Conservation (phyloP, 2,797 vertebrate species). For the Premnoplex brunnescens region DNA sequence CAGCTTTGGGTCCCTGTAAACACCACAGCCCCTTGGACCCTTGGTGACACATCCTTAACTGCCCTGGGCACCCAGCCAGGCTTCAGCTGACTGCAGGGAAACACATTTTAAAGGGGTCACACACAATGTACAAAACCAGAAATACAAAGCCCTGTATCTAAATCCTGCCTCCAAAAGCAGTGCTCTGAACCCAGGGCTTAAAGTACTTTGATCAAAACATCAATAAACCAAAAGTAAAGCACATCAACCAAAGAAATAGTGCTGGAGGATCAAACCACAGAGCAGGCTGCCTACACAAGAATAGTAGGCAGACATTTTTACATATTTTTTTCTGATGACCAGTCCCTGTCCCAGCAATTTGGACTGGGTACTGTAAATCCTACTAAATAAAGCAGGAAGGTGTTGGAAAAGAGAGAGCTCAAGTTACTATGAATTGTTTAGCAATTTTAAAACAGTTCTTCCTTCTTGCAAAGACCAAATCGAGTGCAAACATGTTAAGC, state of each 20-base stretch:
- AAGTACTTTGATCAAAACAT: neutral
- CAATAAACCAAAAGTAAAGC: neutral
- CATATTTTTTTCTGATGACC: neutral
- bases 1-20: neutral
- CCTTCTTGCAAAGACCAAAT: neutral
- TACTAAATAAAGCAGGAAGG: neutral
- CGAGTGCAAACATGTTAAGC: neutral
- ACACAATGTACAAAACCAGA: neutral
- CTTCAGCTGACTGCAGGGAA: slow-evolving; percentile 49
- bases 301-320: neutral
- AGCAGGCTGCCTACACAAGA: neutral
- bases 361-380: neutral
- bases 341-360: neutral
- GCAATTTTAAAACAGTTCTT: neutral
- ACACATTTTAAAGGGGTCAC: neutral
- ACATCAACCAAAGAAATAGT: neutral
- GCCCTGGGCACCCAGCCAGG: neutral
- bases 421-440: neutral
- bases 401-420: neutral
- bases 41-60: neutral
- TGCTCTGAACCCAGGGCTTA: neutral
- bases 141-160: neutral
- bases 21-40: neutral
- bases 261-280: neutral
- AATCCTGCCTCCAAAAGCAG: neutral